A percentile compares a stretch with the other conserved stretches of the same genome.
These are phyloP conservation scores for Dermolepida albohirtum DNA, from an alignment of 2,888 invertebrate genomes.

Conservation along the genomic window DNA sequence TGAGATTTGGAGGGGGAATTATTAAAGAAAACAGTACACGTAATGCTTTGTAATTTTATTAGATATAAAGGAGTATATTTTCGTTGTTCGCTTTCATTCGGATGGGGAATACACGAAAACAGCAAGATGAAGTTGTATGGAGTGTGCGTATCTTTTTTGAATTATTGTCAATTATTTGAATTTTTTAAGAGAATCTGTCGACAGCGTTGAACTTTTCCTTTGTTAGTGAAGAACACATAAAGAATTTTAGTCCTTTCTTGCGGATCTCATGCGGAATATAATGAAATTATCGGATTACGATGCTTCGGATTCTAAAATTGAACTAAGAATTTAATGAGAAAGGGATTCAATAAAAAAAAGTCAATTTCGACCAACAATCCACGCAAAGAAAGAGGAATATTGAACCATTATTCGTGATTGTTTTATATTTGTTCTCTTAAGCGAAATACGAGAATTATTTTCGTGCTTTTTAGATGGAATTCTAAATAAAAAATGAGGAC, in stretches of 20 bases:
- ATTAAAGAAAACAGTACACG: slow-evolving; percentile 32
- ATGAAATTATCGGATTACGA: slow-evolving; percentile 3
- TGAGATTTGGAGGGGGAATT: not conserved
- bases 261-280: not conserved
- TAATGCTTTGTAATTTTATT: slow-evolving; percentile 29
- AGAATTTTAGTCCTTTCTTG: slow-evolving; percentile 13
- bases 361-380: too few relatives aligned
- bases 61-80: slow-evolving; percentile 16
- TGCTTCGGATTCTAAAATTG: slow-evolving; percentile 3
- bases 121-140: slow-evolving; percentile 6
- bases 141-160: not conserved
- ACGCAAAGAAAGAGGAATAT: too few relatives aligned
- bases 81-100: not conserved
- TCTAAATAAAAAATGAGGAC: too few relatives aligned
- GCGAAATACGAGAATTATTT: too few relatives aligned
- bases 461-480: too few relatives aligned
- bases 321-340: slow-evolving; percentile 6
- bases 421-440: too few relatives aligned
- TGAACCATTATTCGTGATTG: too few relatives aligned
- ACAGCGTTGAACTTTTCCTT: slow-evolving; percentile 17
- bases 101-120: slow-evolving; percentile 5
- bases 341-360: not conserved
- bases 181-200: slow-evolving; percentile 6
- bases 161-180: slow-evolving; percentile 33
- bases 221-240: slow-evolving; percentile 12